Evolutionary conservation across 2,797 vertebrate species (phyloP).

Genomic region (Argya squamiceps): DNA sequence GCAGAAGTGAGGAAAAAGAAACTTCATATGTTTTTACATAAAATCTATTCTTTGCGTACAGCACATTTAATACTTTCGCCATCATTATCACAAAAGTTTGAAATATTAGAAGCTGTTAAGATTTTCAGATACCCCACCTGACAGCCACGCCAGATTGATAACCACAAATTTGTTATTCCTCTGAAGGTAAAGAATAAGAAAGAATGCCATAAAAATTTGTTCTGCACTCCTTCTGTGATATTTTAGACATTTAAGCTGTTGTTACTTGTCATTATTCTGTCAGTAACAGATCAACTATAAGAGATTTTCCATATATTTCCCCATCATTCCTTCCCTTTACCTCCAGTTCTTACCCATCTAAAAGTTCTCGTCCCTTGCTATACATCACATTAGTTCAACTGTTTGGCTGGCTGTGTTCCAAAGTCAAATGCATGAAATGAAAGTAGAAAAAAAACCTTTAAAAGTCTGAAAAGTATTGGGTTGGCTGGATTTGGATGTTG

Average conservation of each 20-base stretch:
- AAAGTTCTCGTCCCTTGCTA: neutral
- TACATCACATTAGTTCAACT: neutral
- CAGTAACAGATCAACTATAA: conserved; percentile 24
- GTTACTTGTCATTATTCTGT: conserved; percentile 37
- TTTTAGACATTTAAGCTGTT: conserved; percentile 40
- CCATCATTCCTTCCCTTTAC: neutral
- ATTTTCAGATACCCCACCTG: neutral
- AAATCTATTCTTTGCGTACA: neutral
- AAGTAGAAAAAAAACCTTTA: neutral
- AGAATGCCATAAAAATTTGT: conserved; percentile 29
- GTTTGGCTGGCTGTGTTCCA: neutral
- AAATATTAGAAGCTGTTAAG: conserved; percentile 16
- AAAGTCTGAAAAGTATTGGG: neutral
- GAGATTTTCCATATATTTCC: conserved; percentile 15
- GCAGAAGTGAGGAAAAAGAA: neutral
- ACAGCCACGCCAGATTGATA: conserved; percentile 35
- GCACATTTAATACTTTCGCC: neutral
- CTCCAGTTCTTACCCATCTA: neutral
- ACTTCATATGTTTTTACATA: neutral
- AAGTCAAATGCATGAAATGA: neutral
- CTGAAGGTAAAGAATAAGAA: conserved; percentile 52
- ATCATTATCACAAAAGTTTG: neutral
- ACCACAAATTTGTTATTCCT: conserved; percentile 45
- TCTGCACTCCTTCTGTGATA: conserved; percentile 16
- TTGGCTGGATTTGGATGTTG: neutral